Percentiles rank a stretch among this genome's conserved stretches.
These are phyloP conservation scores for Apoderus coryli DNA, from an alignment of 2,888 invertebrate genomes.

Conservation along the genomic window DNA sequence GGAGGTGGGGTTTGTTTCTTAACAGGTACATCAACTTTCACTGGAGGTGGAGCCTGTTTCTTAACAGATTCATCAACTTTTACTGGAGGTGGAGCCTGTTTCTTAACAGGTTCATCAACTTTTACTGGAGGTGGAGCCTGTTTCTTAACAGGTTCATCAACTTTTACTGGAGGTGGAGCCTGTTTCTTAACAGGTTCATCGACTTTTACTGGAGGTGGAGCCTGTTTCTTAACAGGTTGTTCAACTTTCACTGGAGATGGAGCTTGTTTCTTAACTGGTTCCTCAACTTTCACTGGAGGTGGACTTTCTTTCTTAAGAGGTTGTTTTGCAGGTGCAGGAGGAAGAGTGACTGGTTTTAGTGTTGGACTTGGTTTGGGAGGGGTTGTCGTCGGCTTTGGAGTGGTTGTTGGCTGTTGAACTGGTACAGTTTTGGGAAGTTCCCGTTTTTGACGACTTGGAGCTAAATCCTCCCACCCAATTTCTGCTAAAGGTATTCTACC, in stretches of 20 bases:
- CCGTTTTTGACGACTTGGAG: conserved; percentile 13
- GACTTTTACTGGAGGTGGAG: conserved; percentile 5
- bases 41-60: conserved; percentile 14
- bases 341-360: conserved; percentile 15
- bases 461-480: conserved; percentile 29
- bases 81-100: conserved; percentile 14
- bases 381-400: conserved; percentile 16
- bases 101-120: conserved; percentile 17
- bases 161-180: conserved; percentile 14
- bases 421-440: conserved; percentile 12
- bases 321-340: conserved; percentile 14
- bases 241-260: conserved; percentile 18
- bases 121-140: conserved; percentile 16
- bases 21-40: no score
- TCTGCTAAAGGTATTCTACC: conserved; percentile 46
- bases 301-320: no score
- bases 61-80: conserved; percentile 13
- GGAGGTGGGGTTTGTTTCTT: conserved; percentile 13
- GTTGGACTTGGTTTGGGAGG: conserved; percentile 19
- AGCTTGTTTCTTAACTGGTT: conserved; percentile 14
- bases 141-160: conserved; percentile 17
- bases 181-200: conserved; percentile 10
- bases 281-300: conserved; percentile 21
- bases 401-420: conserved; percentile 13
- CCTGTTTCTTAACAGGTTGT: conserved; percentile 35